phyloP scores from a whole-genome alignment of 2,888 invertebrate species.

The Allacma fusca region DNA sequence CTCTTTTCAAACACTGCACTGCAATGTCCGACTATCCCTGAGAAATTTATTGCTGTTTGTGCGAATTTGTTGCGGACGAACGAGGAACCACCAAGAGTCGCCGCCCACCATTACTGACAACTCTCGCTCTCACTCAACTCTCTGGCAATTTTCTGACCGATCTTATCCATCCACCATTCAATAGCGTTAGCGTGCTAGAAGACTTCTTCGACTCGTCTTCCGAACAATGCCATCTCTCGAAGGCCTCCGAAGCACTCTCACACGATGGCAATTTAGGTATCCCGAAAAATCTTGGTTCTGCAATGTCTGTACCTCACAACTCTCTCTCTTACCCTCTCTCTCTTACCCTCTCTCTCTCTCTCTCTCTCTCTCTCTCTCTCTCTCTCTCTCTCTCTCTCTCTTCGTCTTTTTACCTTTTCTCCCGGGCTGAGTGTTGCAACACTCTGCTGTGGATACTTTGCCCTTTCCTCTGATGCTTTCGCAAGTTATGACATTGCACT shows the following conservation, averaged over 20 bases:
- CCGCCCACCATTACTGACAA: conserved; percentile 36
- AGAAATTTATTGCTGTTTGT: conserved; percentile 31
- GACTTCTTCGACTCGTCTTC: not conserved
- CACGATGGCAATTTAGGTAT: not conserved
- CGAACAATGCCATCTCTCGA: conserved; percentile 17
- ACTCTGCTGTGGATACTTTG: not conserved
- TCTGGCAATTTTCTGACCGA: conserved; percentile 23
- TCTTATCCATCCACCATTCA: conserved; percentile 22
- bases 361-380: too few species aligned
- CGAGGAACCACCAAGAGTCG: conserved; percentile 43
- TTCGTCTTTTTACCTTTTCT: not conserved
- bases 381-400: too few species aligned
- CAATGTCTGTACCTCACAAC: too few species aligned
- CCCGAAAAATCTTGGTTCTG: too few species aligned
- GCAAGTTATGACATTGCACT: too few species aligned
- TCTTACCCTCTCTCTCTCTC: too few species aligned
- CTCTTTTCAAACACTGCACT: conserved; percentile 11
- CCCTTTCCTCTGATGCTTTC: too few species aligned
- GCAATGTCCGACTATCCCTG: conserved; percentile 34
- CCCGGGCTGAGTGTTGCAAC: not conserved
- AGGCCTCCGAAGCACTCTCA: not conserved
- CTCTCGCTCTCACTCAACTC: conserved; percentile 16
- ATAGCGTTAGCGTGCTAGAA: conserved; percentile 14
- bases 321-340: too few species aligned
- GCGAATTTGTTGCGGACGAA: conserved; percentile 41